These are phyloP conservation scores for Scortum barcoo DNA, from an alignment of 2,113 vertebrate genomes.

Conservation along the genomic window DNA sequence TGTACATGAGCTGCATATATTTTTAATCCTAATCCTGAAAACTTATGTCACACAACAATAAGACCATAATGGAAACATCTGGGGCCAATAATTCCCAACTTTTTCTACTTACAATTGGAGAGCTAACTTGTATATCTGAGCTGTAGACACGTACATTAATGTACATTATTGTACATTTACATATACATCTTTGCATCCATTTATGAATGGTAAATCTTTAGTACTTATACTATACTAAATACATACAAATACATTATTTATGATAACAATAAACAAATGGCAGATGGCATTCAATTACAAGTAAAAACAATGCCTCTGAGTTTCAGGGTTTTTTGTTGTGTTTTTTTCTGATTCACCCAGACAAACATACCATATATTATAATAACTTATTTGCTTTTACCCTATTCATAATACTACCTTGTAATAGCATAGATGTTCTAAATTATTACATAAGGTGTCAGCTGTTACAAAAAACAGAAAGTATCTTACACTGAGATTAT, in stretches of 20 bases:
- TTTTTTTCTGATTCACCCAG: background rate
- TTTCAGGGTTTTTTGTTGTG: background rate
- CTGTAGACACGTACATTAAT: background rate
- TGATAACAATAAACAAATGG: background rate
- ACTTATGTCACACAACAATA: slow-evolving; percentile 47
- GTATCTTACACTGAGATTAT: slow-evolving; percentile 23
- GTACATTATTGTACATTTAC: background rate
- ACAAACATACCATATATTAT: background rate
- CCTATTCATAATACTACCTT: too few relatives aligned
- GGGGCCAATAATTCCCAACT: slow-evolving; percentile 38
- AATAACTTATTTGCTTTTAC: background rate
- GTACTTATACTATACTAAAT: too few relatives aligned
- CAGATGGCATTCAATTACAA: background rate
- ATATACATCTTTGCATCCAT: background rate
- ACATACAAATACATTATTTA: too few relatives aligned
- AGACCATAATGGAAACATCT: slow-evolving; percentile 55
- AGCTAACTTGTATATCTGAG: background rate
- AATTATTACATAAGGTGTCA: background rate
- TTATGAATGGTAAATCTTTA: background rate
- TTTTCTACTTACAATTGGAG: slow-evolving; percentile 33
- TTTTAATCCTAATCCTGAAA: slow-evolving; percentile 49
- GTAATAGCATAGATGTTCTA: too few relatives aligned
- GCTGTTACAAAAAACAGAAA: background rate
- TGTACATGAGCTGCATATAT: slow-evolving; percentile 2
- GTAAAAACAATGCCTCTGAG: background rate